A percentile compares a stretch with the other conserved stretches of the same genome.
Evolutionary conservation across 1,140 invertebrate genomes (phyloP).

Genomic region (Drosophila insularis): DNA sequence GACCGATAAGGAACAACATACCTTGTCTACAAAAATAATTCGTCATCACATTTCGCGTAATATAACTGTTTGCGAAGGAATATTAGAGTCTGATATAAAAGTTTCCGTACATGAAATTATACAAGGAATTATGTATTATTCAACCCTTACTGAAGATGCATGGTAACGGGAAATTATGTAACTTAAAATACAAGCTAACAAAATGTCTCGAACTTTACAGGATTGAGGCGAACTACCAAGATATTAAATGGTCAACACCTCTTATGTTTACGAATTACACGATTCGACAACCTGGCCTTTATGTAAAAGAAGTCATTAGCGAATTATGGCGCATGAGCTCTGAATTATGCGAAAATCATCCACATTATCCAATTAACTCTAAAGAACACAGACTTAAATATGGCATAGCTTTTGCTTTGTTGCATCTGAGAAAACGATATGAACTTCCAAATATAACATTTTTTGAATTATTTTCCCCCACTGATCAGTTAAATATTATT

Average conservation of each 20-base stretch:
- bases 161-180: conserved; percentile 29
- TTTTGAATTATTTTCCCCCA: conserved; percentile 83
- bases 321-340: conserved; percentile 47
- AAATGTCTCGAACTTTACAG: not conserved
- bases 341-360: conserved; percentile 52
- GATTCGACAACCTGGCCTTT: not conserved
- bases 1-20: conserved; percentile 20
- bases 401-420: conserved; percentile 81
- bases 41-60: not conserved
- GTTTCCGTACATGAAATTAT: conserved; percentile 7
- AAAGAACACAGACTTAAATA: conserved; percentile 82
- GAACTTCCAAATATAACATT: conserved; percentile 73
- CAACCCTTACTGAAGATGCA: conserved; percentile 55
- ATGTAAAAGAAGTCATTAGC: not conserved
- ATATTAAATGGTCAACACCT: not conserved
- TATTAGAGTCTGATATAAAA: not conserved
- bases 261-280: not conserved
- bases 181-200: too few species aligned
- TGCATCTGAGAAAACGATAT: conserved; percentile 35
- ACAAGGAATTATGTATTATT: conserved; percentile 37
- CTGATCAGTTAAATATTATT: conserved; percentile 87
- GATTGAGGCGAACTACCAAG: not conserved
- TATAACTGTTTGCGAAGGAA: not conserved
- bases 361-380: conserved; percentile 83
- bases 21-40: conserved; percentile 17